Percentiles rank a stretch among this genome's conserved stretches.
Evolutionary conservation across 2,797 vertebrate species (phyloP).

Genomic region (Buceros bicornis): DNA sequence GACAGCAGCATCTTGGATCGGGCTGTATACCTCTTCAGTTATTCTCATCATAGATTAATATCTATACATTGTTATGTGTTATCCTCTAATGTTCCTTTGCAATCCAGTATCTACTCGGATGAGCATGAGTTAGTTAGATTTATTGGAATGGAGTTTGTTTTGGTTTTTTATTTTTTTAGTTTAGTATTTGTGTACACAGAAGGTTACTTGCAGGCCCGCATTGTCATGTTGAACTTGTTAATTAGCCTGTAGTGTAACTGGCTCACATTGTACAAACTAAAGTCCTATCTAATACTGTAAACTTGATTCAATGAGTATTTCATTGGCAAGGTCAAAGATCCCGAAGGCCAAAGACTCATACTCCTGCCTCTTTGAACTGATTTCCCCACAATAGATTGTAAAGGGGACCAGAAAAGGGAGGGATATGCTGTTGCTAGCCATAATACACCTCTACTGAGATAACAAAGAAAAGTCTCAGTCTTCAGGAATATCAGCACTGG

Average conservation of each 20-base stretch:
- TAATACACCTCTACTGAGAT: not conserved
- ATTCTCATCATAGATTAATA: not conserved
- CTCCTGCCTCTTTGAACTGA: not conserved
- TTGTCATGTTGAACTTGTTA: not conserved
- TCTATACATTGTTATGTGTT: not conserved
- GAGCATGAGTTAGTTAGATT: not conserved
- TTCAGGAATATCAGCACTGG: not conserved
- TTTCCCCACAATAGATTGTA: not conserved
- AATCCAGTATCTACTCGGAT: not conserved
- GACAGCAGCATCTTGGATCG: not conserved
- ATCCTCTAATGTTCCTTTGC: not conserved
- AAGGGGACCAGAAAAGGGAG: not conserved
- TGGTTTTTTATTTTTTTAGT: not conserved
- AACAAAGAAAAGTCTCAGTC: not conserved
- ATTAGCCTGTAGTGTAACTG: not conserved
- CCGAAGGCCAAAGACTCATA: not conserved
- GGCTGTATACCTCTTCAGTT: not conserved
- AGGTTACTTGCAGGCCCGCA: not conserved
- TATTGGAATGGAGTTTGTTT: not conserved
- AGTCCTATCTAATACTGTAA: not conserved
- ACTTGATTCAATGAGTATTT: not conserved
- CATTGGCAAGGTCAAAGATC: not conserved
- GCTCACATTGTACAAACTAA: not conserved
- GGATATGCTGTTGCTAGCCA: not conserved
- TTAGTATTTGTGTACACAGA: not conserved